Conservation (phyloP, 2,888 invertebrate species). For the Chesias legatella region DNA sequence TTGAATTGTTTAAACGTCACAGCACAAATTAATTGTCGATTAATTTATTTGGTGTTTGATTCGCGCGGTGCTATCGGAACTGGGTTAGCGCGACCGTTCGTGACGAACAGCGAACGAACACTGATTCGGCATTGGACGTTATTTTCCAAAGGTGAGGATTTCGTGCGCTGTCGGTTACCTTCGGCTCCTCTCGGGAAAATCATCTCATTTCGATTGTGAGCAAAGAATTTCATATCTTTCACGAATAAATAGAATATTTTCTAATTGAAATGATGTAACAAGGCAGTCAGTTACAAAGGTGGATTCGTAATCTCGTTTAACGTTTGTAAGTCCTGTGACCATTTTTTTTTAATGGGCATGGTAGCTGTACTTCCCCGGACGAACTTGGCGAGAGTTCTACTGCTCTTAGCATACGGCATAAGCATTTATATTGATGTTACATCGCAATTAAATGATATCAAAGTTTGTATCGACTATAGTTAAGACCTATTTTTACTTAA, state of each 20-base stretch:
- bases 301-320: conserved; percentile 8
- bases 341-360: conserved; percentile 7
- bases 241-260: conserved; percentile 41
- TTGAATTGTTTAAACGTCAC: conserved; percentile 48
- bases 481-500: no score
- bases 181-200: conserved; percentile 60
- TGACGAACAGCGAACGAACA: conserved; percentile 55
- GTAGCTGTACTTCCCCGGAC: no score
- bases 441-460: no score
- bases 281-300: conserved; percentile 29
- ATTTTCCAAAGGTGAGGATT: conserved; percentile 74
- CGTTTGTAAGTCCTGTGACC: conserved; percentile 7
- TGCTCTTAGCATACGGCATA: no score
- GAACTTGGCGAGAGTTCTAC: no score
- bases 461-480: no score
- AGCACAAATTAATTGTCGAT: conserved; percentile 51
- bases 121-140: conserved; percentile 75
- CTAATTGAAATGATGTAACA: conserved; percentile 45
- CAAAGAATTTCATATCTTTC: conserved; percentile 65
- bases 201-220: conserved; percentile 72
- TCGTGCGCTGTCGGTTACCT: conserved; percentile 57
- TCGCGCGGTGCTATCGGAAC: conserved; percentile 38
- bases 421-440: no score
- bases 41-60: conserved; percentile 46
- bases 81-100: conserved; percentile 43